Base-by-base conservation (phyloP, 1,140 invertebrate genomes). In the Drosophila eugracilis region DNA sequence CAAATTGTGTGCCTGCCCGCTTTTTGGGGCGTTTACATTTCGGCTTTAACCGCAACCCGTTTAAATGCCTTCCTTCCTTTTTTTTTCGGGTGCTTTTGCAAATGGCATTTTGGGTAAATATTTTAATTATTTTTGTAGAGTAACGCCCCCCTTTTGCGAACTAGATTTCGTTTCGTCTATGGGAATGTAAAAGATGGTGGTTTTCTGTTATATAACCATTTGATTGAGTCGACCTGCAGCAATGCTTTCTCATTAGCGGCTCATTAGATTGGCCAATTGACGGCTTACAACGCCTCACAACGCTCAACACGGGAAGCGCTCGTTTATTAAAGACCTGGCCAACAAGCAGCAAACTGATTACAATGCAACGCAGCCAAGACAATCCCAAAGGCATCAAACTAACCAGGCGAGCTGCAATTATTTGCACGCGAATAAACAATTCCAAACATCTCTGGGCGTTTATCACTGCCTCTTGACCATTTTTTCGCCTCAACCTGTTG, bases 341-440 rank as follows among this genome's bases (percentile, higher is more conserved):
- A 44, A 48, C n/a, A n/a, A n/a, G n/a, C n/a, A n/a, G n/a, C n/a
- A n/a, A n/a, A n/a, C 78, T 75, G 81, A 86, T 88, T 86, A 86
- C 72, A 63, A 74, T 59, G 12, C 10, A 12, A 67, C 47, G 72
- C 76, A 67, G 34, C 42, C 81, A 80, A 86, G 80, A 6, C 36
- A 9, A 39, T 12, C 4, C n/a, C n/a, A n/a, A n/a, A n/a, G n/a
- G n/a, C n/a, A n/a, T n/a, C 34, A 36, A 36, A 14, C 47, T 54
- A 26, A 17, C 42, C 39, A 22, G 34, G 17, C 21, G 36, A 17
- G 42, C 63, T 45, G 78, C 78, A 86, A 86, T 86, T 86, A 86
- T 72, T 60, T 83, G 83, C 83, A 86, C 83, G 83, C 83, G 74
- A 86, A 78, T 83, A 88, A 86, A 88, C 83, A 83, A 86, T 88